These are phyloP conservation scores for Caenorhabditis japonica DNA, from an alignment of 2,888 invertebrate genomes.

Conservation along the genomic window DNA sequence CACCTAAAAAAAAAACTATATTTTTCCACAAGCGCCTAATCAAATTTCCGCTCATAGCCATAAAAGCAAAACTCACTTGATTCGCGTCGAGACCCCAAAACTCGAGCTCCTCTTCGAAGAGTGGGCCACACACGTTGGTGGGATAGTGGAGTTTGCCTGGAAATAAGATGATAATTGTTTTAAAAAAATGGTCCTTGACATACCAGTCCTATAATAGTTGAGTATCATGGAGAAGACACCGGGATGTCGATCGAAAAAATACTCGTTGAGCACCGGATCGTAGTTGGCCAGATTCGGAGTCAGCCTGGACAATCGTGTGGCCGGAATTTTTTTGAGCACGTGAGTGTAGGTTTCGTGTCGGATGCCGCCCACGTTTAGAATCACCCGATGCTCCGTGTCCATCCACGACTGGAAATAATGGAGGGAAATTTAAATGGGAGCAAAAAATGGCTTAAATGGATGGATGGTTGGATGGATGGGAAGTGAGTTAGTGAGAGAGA, in stretches of 20 bases:
- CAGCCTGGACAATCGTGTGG: slow-evolving; percentile 84
- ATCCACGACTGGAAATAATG: slow-evolving; percentile 74
- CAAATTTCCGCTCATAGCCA: slow-evolving; percentile 11
- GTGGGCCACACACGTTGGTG: slow-evolving; percentile 97
- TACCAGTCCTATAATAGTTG: slow-evolving; percentile 86
- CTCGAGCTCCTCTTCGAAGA: slow-evolving; percentile 98
- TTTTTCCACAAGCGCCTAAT: background rate
- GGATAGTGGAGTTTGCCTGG: slow-evolving; percentile 96
- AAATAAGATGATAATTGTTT: slow-evolving; percentile 1
- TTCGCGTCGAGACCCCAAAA: slow-evolving; percentile 99
- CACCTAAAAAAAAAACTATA: slow-evolving; percentile 80
- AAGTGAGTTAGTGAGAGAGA: too few species aligned
- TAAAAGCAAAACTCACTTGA: slow-evolving; percentile 82
- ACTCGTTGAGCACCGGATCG: slow-evolving; percentile 98
- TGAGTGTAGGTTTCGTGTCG: slow-evolving; percentile 82
- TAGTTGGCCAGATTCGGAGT: slow-evolving; percentile 97
- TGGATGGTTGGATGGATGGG: background rate
- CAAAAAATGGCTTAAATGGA: slow-evolving; percentile 11
- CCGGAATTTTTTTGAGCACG: slow-evolving; percentile 89
- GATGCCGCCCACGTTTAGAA: slow-evolving; percentile 93
- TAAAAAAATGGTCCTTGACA: background rate
- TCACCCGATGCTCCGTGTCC: slow-evolving; percentile 91
- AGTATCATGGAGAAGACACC: slow-evolving; percentile 91
- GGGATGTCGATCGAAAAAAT: slow-evolving; percentile 96
- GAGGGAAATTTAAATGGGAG: too few species aligned